These are phyloP conservation scores for Leptinotarsa peninsularis DNA, from an alignment of 2,888 invertebrate species.

Conservation along the genomic window DNA sequence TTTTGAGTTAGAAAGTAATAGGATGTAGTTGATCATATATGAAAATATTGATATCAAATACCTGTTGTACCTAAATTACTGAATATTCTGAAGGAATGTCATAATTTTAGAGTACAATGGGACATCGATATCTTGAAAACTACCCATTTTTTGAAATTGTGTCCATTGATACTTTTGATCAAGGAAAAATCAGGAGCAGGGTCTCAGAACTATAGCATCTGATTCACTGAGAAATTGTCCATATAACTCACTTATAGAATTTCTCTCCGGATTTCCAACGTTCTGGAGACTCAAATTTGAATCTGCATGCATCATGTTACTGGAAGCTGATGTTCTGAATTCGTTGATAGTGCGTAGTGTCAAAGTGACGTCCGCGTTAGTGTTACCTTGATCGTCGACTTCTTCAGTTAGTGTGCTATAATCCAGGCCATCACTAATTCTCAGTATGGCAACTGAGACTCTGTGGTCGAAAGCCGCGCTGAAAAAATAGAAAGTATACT, in stretches of 20 bases:
- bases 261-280: constrained; percentile 43
- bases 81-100: too few species aligned
- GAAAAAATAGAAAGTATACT: constrained; percentile 46
- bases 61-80: too few species aligned
- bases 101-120: too few species aligned
- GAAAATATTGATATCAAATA: too few species aligned
- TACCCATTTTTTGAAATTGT: too few species aligned
- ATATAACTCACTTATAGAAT: constrained; percentile 39
- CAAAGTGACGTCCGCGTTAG: constrained; percentile 64
- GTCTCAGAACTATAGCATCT: not conserved
- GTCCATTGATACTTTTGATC: too few species aligned
- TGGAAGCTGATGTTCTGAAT: constrained; percentile 65
- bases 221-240: not conserved
- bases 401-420: constrained; percentile 68
- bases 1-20: too few species aligned
- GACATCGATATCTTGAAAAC: too few species aligned
- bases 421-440: constrained; percentile 88
- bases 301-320: constrained; percentile 76
- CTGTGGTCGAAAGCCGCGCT: constrained; percentile 94
- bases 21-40: too few species aligned
- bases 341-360: constrained; percentile 51
- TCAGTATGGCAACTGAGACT: constrained; percentile 89
- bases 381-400: constrained; percentile 60
- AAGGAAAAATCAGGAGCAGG: too few species aligned
- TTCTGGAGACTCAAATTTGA: constrained; percentile 76